These are phyloP conservation scores for Sarcophaga carnaria DNA, from an alignment of 2,888 invertebrate species.

Conservation along the genomic window DNA sequence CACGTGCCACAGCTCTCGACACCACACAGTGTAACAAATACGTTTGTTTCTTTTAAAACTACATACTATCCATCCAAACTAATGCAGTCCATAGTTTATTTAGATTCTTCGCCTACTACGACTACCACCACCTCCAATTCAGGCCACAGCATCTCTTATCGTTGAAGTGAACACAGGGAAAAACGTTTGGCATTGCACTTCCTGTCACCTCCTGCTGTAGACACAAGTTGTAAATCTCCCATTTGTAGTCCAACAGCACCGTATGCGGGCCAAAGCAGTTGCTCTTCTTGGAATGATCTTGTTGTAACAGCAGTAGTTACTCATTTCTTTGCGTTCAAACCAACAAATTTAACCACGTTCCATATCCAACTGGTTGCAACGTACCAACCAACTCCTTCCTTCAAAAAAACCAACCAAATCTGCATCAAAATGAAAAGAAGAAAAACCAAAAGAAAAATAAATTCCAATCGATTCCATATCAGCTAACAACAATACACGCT, in stretches of 20 bases:
- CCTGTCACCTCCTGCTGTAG: slow-evolving; percentile 68
- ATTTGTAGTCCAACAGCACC: slow-evolving; percentile 63
- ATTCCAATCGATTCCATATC: slow-evolving; percentile 58
- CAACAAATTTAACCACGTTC: slow-evolving; percentile 63
- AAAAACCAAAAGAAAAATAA: slow-evolving; percentile 12
- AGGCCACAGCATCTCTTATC: background rate
- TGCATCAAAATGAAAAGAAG: background rate
- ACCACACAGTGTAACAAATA: slow-evolving; percentile 64
- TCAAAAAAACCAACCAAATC: too few species aligned
- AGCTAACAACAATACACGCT: background rate
- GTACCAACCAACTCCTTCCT: slow-evolving; percentile 46
- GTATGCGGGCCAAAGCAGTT: slow-evolving; percentile 69
- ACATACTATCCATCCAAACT: slow-evolving; percentile 11
- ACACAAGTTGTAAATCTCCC: slow-evolving; percentile 67
- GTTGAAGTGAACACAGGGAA: background rate
- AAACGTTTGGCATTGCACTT: slow-evolving; percentile 53
- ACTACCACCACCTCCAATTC: background rate
- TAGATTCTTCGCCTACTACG: slow-evolving; percentile 56
- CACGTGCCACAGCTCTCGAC: slow-evolving; percentile 68
- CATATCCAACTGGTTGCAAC: slow-evolving; percentile 58
- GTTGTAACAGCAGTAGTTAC: slow-evolving; percentile 69
- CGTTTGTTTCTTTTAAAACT: slow-evolving; percentile 31
- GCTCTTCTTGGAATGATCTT: slow-evolving; percentile 67
- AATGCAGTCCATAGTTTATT: slow-evolving; percentile 33
- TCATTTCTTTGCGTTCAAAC: slow-evolving; percentile 49